Evolutionary conservation across 1,140 invertebrate species (phyloP), one percentile per base, ranked within the genome.

Genomic region (Forficula auricularia): DNA sequence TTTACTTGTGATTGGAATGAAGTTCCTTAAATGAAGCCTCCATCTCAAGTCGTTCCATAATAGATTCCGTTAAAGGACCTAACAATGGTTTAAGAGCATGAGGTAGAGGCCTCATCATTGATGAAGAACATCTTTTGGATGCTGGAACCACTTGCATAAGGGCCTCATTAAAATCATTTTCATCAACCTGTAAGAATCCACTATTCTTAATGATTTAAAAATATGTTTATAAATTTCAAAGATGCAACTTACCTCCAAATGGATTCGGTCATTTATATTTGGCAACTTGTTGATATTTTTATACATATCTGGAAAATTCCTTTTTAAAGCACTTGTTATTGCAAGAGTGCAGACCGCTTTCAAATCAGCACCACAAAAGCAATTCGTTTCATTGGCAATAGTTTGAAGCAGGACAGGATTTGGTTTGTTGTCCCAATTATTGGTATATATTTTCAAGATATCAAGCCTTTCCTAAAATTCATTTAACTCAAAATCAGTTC

Each of bases 91-190:
- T 18, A 14, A 19, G 1, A n/a, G 19, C 22, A 27, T 27, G 22
- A 30, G 38, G 19, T 27, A n/a, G 7, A 18, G n/a, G 19, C 16
- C 15, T 16, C 8, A 33, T 14, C 10, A 27, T 13, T 33, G 12
- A 8, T 39, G 38, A 9, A 18, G 12, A 34, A 43, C 14, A 12
- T 8, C 19, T 30, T 19, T 22, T 18, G 2, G 77, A 70, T 6
- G 81, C 73, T n/a, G 80, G 80, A 34, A 79, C 69, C 43, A 84
- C 68, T 40, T 65, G 60, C 32, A 68, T 66, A 56, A 77, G 70
- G 0, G 79, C 81, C 54, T 67, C 58, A 20, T 71, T 52, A 57
- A 82, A 82, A 57, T 82, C 79, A 45, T 63, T 54, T 51, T 70
- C 69, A 50, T 68, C 64, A 2, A 75, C 68, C 68, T 72, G 33